phyloP scores from a whole-genome alignment of 2,797 vertebrate species.

The Bovichtus variegatus region DNA sequence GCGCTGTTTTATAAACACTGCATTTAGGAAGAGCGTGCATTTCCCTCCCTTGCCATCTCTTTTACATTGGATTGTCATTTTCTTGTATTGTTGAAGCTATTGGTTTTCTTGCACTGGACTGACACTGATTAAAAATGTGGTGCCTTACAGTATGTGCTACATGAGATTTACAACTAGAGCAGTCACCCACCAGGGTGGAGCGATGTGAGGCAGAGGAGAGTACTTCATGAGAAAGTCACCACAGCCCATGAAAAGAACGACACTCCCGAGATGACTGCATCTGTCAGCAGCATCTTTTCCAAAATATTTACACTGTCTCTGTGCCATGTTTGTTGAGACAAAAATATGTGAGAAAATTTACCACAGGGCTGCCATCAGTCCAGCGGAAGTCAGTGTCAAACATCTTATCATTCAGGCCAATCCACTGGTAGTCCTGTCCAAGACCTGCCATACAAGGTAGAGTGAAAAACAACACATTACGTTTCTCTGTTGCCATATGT shows the following conservation, averaged over 20 bases:
- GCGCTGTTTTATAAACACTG: slow-evolving; percentile 39
- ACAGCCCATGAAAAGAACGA: slow-evolving; percentile 34
- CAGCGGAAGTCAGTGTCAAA: slow-evolving; percentile 98
- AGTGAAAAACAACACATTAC: slow-evolving; percentile 61
- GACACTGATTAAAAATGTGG: not conserved
- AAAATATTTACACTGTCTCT: slow-evolving; percentile 71
- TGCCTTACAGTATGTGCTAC: slow-evolving; percentile 4
- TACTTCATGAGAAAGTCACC: slow-evolving; percentile 64
- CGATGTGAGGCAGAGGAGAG: slow-evolving; percentile 23
- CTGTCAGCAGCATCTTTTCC: slow-evolving; percentile 46
- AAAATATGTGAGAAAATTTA: slow-evolving; percentile 82
- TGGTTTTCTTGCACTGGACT: not conserved
- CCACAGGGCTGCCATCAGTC: slow-evolving; percentile 94
- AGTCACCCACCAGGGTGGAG: slow-evolving; percentile 35
- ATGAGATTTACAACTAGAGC: slow-evolving; percentile 42
- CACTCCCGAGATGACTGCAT: slow-evolving; percentile 56
- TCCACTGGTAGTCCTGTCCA: slow-evolving; percentile 98
- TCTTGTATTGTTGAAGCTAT: slow-evolving; percentile 2
- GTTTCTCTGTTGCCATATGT: slow-evolving; percentile 16
- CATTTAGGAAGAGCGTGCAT: not conserved
- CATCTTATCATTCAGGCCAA: slow-evolving; percentile 99
- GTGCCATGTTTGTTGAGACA: slow-evolving; percentile 66
- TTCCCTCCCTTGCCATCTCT: not conserved
- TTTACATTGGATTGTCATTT: not conserved
- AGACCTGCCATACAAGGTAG: slow-evolving; percentile 85